Evolutionary conservation across 2,797 vertebrate genomes (phyloP).

Genomic region (Clarias fuscus): DNA sequence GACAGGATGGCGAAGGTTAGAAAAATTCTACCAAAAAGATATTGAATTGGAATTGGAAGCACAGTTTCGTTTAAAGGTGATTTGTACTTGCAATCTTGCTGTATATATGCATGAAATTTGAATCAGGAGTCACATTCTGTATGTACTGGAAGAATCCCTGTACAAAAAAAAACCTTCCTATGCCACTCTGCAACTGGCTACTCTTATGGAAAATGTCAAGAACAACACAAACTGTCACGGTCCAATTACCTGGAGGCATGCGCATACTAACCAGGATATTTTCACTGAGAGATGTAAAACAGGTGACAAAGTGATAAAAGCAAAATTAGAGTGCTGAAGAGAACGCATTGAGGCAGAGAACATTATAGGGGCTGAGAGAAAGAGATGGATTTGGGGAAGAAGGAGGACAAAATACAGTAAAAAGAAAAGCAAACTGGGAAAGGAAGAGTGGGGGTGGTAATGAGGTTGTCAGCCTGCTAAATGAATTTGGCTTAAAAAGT

Average conservation of each 20-base stretch:
- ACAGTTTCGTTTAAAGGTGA: neutral
- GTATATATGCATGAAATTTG: neutral
- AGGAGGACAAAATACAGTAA: slow-evolving; percentile 10
- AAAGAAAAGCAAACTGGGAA: slow-evolving; percentile 36
- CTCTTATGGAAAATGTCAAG: slow-evolving; percentile 9
- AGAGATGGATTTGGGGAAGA: slow-evolving; percentile 3
- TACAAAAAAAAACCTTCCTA: neutral
- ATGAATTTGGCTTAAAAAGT: slow-evolving; percentile 70
- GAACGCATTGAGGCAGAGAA: slow-evolving; percentile 55
- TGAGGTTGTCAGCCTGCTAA: slow-evolving; percentile 74
- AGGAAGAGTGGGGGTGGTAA: slow-evolving; percentile 62
- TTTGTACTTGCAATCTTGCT: neutral
- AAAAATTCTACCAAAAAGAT: neutral
- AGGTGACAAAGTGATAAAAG: slow-evolving; percentile 50
- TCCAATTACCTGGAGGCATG: neutral
- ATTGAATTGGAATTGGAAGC: neutral
- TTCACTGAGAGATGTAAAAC: neutral
- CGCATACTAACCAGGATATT: neutral
- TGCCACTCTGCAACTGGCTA: neutral
- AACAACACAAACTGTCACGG: neutral
- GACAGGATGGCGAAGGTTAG: neutral
- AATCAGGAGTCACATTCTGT: neutral
- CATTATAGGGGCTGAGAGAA: neutral
- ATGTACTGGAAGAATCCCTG: neutral
- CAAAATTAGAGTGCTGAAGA: slow-evolving; percentile 54